These are phyloP conservation scores for Chymomyza fuscimana DNA, from an alignment of 2,888 invertebrate species.

Conservation along the genomic window DNA sequence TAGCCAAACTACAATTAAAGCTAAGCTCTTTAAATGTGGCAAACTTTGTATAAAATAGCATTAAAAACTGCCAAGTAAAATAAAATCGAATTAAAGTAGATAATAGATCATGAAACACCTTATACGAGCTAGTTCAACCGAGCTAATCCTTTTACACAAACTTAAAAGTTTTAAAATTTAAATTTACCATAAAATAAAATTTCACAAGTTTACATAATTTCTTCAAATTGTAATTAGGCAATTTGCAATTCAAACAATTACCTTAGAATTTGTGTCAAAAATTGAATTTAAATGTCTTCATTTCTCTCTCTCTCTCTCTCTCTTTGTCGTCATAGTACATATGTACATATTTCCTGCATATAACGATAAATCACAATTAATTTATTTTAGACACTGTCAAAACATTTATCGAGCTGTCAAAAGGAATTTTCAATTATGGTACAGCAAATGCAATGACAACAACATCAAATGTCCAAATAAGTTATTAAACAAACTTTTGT, in stretches of 20 bases:
- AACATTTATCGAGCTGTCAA: conserved; percentile 34
- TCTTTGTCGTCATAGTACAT: neutral
- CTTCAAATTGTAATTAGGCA: conserved; percentile 27
- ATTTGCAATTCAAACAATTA: conserved; percentile 13
- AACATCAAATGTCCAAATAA: conserved; percentile 52
- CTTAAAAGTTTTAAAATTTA: too few species aligned
- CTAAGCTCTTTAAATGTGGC: too few species aligned
- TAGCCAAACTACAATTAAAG: too few species aligned
- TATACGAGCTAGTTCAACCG: too few species aligned
- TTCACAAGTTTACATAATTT: conserved; percentile 46
- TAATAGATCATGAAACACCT: too few species aligned
- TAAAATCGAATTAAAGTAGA: too few species aligned
- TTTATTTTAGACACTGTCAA: conserved; percentile 38
- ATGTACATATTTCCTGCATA: neutral
- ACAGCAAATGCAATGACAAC: conserved; percentile 10
- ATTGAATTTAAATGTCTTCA: conserved; percentile 30
- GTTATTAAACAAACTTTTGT: conserved; percentile 40
- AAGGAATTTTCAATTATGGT: conserved; percentile 66
- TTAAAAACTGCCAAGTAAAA: too few species aligned
- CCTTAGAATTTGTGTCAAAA: neutral
- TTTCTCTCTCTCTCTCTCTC: neutral
- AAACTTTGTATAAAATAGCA: too few species aligned
- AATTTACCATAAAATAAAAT: too few species aligned
- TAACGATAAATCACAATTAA: conserved; percentile 60
- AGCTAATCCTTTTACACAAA: too few species aligned